Evolutionary conservation across 2,888 invertebrate genomes (phyloP), one percentile per base, ranked within the genome.

Genomic region (Phyllotreta cruciferae): DNA sequence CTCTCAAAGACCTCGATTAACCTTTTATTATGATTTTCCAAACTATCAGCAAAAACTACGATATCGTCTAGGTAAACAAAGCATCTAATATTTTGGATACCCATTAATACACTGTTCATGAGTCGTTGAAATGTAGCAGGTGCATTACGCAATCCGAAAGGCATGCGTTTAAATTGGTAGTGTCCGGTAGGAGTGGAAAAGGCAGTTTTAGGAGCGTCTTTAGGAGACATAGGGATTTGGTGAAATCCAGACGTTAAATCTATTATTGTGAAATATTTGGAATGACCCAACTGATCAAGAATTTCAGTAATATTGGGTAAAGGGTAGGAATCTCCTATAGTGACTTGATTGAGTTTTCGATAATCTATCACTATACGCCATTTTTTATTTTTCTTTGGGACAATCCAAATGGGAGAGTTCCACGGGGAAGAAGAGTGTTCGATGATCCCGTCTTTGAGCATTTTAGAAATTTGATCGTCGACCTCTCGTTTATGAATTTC

Each of bases 221-320:
- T 52, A 3, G 66, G 60, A 45, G 71, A 37, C 66, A 79, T 71
- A 55, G 63, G 14, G 9, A 80, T 77, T 69, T 81, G 79, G 61
- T 81, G 79, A 66, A 76, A 81, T 0, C 79, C 80, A 3, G 72
- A 72, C 1, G 78, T 75, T n/a, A 81, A 56, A 66, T 80, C 80
- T 36, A 81, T 37, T 0, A 75, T 77, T 1, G 77, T 73, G 56
- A 80, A 81, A 66, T 78, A 80, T 60, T 71, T 71, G 0, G 76
- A 68, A 60, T 74, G 71, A 37, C 78, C 77, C 56, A 81, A 58
- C 67, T 79, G 75, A 58, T 78, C 75, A 9, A 80, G 62, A 49
- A 80, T 79, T 44, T 78, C 75, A 1, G 69, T 63, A 4, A 79
- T 80, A 60, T 76, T 77, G 0, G 79, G 78, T 24, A 80, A 63